Conservation (phyloP, 2,888 invertebrate species). For the Zeuzera pyrina region DNA sequence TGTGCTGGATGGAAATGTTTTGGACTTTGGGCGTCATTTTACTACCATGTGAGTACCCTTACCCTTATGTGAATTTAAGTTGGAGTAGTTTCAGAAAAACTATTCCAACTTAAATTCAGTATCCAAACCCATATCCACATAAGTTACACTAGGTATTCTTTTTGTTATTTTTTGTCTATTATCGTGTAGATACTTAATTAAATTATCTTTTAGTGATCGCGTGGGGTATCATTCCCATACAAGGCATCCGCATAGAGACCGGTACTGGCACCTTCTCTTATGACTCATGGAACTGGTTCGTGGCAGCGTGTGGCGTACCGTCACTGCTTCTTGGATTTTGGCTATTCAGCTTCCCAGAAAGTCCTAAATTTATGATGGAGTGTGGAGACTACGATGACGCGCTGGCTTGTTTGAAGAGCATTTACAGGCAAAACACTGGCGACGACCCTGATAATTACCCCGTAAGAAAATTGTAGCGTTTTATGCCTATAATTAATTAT, state of each 20-base stretch:
- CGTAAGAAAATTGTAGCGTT: constrained; percentile 52
- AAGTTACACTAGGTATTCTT: too few species aligned
- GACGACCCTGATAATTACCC: constrained; percentile 80
- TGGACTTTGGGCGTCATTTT: constrained; percentile 86
- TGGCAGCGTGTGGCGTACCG: constrained; percentile 81
- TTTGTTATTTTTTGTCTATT: too few species aligned
- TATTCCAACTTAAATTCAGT: too few species aligned
- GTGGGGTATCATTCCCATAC: constrained; percentile 83
- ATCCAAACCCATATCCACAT: too few species aligned
- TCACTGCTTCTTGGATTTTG: constrained; percentile 79
- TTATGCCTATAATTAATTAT: not conserved
- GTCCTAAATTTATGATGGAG: constrained; percentile 87
- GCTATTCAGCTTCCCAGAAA: constrained; percentile 84
- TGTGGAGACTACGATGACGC: constrained; percentile 85
- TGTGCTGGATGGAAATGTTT: constrained; percentile 90
- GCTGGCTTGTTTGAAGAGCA: constrained; percentile 76
- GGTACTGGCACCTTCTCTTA: constrained; percentile 74
- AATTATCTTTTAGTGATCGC: constrained; percentile 84
- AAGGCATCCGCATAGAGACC: constrained; percentile 72
- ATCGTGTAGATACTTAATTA: too few species aligned
- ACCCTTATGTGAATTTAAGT: too few species aligned
- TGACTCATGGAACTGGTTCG: constrained; percentile 87
- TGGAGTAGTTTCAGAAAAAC: too few species aligned
- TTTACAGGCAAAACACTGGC: constrained; percentile 82
- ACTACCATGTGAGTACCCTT: constrained; percentile 78